Conservation (phyloP, 1,140 invertebrate species). For the Drosophila sucinea region DNA sequence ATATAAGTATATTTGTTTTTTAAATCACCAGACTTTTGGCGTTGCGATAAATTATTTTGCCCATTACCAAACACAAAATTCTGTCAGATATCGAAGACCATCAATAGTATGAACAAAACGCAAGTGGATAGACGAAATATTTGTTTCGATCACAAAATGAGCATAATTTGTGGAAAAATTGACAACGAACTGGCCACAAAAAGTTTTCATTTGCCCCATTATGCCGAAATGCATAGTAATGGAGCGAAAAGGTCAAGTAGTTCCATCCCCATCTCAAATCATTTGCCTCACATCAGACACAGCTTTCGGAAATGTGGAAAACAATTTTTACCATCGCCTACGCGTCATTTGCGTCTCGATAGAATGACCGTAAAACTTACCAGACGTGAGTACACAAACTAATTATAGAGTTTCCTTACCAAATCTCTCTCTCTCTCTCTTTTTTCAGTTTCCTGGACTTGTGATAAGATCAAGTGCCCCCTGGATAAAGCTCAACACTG, state of each 20-base stretch:
- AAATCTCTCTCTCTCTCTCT: neutral
- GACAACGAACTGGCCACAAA: neutral
- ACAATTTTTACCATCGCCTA: neutral
- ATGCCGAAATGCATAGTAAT: neutral
- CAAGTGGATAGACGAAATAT: neutral
- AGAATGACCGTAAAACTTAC: neutral
- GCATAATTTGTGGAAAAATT: too few species aligned
- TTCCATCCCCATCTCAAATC: neutral
- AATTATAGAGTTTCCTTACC: neutral
- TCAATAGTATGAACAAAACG: neutral
- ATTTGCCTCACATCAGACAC: neutral
- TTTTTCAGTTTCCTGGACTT: too few species aligned
- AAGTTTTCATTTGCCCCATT: neutral
- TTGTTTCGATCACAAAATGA: neutral
- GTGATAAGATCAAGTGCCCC: too few species aligned
- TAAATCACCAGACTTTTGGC: neutral
- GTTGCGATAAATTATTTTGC: neutral
- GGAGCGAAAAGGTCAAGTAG: neutral
- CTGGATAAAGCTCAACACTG: too few species aligned
- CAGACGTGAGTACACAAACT: neutral
- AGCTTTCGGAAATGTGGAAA: neutral
- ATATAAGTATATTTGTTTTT: neutral
- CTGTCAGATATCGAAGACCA: neutral
- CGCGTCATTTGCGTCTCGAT: neutral
- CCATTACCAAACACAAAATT: neutral